A percentile compares a stretch with the other conserved stretches of the same genome.
Evolutionary conservation across 2,888 invertebrate species (phyloP).

Genomic region (Tubiluchus corallicola): DNA sequence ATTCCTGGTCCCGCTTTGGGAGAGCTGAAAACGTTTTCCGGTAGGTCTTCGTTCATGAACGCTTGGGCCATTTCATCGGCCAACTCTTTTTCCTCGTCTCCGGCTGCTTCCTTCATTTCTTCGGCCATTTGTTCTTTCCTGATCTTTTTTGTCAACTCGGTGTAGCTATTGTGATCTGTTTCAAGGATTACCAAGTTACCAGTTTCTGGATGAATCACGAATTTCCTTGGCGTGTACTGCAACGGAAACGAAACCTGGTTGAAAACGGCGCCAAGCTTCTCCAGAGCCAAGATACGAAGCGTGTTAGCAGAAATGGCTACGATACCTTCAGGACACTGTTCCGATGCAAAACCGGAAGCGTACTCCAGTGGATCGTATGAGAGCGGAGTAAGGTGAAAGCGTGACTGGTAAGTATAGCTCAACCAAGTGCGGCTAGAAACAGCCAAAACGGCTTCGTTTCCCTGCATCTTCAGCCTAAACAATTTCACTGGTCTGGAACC

Average conservation of each 20-base stretch:
- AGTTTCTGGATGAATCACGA: conserved; percentile 76
- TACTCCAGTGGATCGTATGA: conserved; percentile 93
- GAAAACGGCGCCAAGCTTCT: conserved; percentile 94
- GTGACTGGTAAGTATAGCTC: conserved; percentile 92
- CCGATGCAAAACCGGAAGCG: conserved; percentile 80
- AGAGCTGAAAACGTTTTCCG: conserved; percentile 81
- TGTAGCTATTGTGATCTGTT: conserved; percentile 95
- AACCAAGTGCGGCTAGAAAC: conserved; percentile 96
- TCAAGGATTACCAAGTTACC: conserved; percentile 77
- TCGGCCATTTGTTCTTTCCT: conserved; percentile 90
- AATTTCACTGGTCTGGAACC: conserved; percentile 89
- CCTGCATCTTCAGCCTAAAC: conserved; percentile 86
- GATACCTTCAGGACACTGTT: conserved; percentile 98
- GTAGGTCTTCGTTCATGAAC: conserved; percentile 78
- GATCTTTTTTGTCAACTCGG: conserved; percentile 83
- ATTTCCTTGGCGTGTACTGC: conserved; percentile 86
- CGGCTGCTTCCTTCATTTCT: conserved; percentile 93
- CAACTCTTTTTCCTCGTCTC: conserved; percentile 80
- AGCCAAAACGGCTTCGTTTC: conserved; percentile 85
- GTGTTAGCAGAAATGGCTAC: conserved; percentile 98
- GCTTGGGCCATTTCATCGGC: conserved; percentile 96
- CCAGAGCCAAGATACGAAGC: conserved; percentile 77
- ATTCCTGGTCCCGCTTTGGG: conserved; percentile 82
- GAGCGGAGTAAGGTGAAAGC: conserved; percentile 68
- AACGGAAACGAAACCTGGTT: conserved; percentile 68